Conservation (phyloP, 1,140 invertebrate species). For the Neodiprion pinetum region DNA sequence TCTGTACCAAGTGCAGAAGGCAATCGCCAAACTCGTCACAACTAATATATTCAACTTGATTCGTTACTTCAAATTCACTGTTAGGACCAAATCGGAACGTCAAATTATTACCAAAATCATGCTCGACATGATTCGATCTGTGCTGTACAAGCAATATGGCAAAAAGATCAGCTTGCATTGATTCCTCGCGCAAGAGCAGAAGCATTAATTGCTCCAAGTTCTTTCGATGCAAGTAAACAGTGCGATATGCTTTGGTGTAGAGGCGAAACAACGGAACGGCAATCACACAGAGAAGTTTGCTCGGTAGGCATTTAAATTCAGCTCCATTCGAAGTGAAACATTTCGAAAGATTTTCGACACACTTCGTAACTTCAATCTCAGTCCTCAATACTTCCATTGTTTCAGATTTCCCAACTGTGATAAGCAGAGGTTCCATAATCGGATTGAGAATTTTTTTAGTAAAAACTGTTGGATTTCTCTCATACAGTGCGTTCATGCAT, state of each 20-base stretch:
- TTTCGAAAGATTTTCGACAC: slow-evolving; percentile 52
- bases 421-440: slow-evolving; percentile 56
- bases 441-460: slow-evolving; percentile 55
- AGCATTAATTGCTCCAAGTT: slow-evolving; percentile 50
- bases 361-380: slow-evolving; percentile 48
- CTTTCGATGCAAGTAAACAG: slow-evolving; percentile 43
- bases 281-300: slow-evolving; percentile 38
- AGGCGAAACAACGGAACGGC: slow-evolving; percentile 54
- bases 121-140: slow-evolving; percentile 13
- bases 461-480: slow-evolving; percentile 57
- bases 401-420: slow-evolving; percentile 20
- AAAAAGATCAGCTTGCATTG: slow-evolving; percentile 39
- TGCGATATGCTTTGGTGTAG: slow-evolving; percentile 44
- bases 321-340: slow-evolving; percentile 50
- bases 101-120: slow-evolving; percentile 44
- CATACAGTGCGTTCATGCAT: slow-evolving; percentile 64
- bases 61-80: slow-evolving; percentile 48
- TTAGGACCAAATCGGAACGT: slow-evolving; percentile 48
- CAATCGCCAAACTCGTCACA: slow-evolving; percentile 43
- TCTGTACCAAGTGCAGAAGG: slow-evolving; percentile 47
- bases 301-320: slow-evolving; percentile 51
- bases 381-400: slow-evolving; percentile 24
- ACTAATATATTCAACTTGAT: slow-evolving; percentile 28
- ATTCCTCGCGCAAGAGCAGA: slow-evolving; percentile 41
- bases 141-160: slow-evolving; percentile 44